Evolutionary conservation across 2,888 invertebrate species (phyloP), one percentile per base, ranked within the genome.

Genomic region (Carcina quercana): DNA sequence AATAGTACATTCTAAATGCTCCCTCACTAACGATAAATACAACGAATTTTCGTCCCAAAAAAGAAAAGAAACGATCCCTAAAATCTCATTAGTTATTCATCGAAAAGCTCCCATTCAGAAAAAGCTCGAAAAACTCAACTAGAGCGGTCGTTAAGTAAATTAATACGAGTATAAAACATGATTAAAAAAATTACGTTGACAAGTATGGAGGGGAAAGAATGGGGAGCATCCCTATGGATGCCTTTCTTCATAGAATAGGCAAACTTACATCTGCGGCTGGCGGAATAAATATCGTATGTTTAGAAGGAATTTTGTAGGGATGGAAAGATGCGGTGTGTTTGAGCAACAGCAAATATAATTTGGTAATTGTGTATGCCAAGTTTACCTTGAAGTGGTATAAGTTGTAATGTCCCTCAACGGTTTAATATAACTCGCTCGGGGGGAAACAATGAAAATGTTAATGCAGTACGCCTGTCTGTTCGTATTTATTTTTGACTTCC

Each of bases 141-240:
- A 69, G 73, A 74, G 65, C 49, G 61, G 61, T 75, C 76, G 75
- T 82, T 82, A 80, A 79, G 66, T 75, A 80, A 83, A 82, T 83
- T 80, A 83, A 82, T 82, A 76, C 67, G 71, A 69, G 64, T 71
- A 82, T 83, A 83, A 83, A 83, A 61, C 71, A 83, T 79, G 82
- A 83, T 83, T 82, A 79, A 82, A 82, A 83, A 82, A 80, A 83
- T 78, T 80, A 78, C 73, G 60, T 52, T 68, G 69, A 74, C 74
- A 67, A 54, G 58, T 55, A 48, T 53, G 52, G 53, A 59, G 61
- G 62, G 59, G 49, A 49, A 47, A 47, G 46, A 53, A 45, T 50
- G 59, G 78, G 75, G 75, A 48, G 54, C 68, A 62, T 72, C 75
- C 74, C 76, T 59, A 73, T 69, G 59, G 59, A 65, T 58, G 66